Conservation (phyloP, 2,113 vertebrate species). For the Grallaria varia region DNA sequence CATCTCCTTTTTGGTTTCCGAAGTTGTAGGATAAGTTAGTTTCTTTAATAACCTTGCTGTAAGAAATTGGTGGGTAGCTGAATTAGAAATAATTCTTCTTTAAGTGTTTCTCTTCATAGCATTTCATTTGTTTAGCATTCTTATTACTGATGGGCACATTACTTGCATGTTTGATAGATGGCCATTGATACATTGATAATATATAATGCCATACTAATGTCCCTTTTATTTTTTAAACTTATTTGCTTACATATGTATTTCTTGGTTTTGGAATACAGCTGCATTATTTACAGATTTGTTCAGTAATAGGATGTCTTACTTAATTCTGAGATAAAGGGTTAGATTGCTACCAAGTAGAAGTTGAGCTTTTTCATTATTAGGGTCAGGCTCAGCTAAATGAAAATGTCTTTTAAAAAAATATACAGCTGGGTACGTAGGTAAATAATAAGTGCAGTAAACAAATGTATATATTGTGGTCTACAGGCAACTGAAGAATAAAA, state of each 20-base stretch:
- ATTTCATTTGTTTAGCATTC: not conserved
- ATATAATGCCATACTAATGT: not conserved
- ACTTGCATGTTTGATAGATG: not conserved
- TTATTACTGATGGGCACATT: not conserved
- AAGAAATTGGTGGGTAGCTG: not conserved
- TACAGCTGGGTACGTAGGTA: not conserved
- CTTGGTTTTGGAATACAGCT: not conserved
- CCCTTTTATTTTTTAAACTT: not conserved
- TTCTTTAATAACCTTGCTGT: not conserved
- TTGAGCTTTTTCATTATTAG: not conserved
- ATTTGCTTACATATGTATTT: not conserved
- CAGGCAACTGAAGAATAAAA: not conserved
- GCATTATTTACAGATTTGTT: not conserved
- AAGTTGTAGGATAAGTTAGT: not conserved
- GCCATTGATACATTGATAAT: not conserved
- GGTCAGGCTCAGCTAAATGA: not conserved
- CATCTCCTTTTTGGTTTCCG: not conserved
- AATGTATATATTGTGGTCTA: not conserved
- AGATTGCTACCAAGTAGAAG: not conserved
- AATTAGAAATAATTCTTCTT: not conserved
- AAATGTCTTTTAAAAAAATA: not conserved
- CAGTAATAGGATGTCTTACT: not conserved
- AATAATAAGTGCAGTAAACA: not conserved
- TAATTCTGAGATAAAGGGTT: not conserved
- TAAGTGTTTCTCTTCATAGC: not conserved